Evolutionary conservation across 2,797 vertebrate genomes (phyloP).

Genomic region (Threskiornis aethiopicus): DNA sequence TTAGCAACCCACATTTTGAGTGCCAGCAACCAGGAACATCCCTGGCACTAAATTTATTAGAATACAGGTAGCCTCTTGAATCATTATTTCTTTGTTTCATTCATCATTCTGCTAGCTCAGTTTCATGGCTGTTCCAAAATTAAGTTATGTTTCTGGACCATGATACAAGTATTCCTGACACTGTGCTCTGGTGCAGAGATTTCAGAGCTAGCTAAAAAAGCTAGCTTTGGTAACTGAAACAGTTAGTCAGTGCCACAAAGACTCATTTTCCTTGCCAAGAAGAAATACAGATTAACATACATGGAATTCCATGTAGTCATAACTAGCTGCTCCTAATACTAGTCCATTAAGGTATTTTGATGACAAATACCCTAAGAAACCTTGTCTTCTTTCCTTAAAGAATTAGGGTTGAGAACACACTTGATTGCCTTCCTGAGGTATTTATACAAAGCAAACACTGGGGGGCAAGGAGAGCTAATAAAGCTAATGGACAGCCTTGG

Average conservation of each 20-base stretch:
- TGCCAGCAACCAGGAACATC: not conserved
- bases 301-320: not conserved
- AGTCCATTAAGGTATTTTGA: not conserved
- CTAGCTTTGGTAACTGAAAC: not conserved
- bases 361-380: not conserved
- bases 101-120: not conserved
- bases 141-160: not conserved
- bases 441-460: not conserved
- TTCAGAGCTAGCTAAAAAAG: not conserved
- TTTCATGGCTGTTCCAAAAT: not conserved
- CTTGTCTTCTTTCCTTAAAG: not conserved
- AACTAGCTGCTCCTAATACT: not conserved
- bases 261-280: not conserved
- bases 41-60: not conserved
- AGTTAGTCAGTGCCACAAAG: not conserved
- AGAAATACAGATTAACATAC: not conserved
- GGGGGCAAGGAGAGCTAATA: not conserved
- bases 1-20: not conserved
- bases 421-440: not conserved
- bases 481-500: not conserved
- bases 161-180: not conserved
- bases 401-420: not conserved
- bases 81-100: not conserved
- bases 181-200: not conserved
- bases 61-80: not conserved